phyloP scores from a whole-genome alignment of 1,140 invertebrate species.

The Lucilia cuprina region DNA sequence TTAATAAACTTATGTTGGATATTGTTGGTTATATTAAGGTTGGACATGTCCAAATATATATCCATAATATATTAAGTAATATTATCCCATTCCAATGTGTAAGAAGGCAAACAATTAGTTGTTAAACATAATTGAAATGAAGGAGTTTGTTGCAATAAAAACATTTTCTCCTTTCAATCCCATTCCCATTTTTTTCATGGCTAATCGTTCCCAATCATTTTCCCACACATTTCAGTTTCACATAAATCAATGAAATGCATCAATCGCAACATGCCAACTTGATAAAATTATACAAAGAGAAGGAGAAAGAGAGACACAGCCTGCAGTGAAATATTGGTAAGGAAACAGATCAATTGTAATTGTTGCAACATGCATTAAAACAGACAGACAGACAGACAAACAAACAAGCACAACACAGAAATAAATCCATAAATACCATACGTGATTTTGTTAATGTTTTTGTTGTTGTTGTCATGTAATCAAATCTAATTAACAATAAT shows the following conservation, averaged over 20 bases:
- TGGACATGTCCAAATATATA: no score
- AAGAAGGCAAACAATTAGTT: no score
- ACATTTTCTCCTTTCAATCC: background rate
- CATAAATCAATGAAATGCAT: background rate
- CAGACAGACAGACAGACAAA: background rate
- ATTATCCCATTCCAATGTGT: no score
- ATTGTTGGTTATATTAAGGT: no score
- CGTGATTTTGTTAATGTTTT: background rate
- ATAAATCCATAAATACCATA: background rate
- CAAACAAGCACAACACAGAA: background rate
- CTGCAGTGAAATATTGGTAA: background rate
- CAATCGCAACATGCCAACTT: background rate
- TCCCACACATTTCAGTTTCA: background rate
- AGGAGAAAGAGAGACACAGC: background rate
- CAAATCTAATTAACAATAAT: slow-evolving; percentile 12
- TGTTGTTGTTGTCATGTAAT: background rate
- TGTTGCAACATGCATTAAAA: background rate
- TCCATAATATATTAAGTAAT: no score
- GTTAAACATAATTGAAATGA: background rate
- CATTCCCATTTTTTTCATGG: background rate
- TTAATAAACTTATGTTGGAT: no score
- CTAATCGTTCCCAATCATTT: background rate
- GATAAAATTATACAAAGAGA: background rate
- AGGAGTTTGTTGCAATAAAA: background rate
- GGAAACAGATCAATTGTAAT: background rate